Evolutionary conservation across 2,113 vertebrate genomes (phyloP).

Genomic region (Bagarius yarrelli): DNA sequence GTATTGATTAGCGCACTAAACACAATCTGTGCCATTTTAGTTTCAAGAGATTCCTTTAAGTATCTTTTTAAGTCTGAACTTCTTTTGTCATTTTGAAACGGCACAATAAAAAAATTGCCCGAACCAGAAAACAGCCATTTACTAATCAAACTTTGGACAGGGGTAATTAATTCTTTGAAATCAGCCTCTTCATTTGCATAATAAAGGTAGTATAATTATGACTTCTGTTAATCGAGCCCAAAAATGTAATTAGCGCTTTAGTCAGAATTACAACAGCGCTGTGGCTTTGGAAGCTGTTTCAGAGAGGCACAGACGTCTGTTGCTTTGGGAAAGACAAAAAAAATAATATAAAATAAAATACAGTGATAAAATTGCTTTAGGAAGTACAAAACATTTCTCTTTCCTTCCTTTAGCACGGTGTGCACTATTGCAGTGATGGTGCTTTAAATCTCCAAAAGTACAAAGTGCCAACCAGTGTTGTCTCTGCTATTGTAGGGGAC

Average conservation of each 20-base stretch:
- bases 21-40: slow-evolving; percentile 34
- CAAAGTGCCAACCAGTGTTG: slow-evolving; percentile 61
- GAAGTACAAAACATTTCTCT: slow-evolving; percentile 59
- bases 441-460: slow-evolving; percentile 71
- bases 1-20: slow-evolving; percentile 42
- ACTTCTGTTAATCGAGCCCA: slow-evolving; percentile 73
- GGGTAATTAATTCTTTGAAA: slow-evolving; percentile 77
- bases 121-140: slow-evolving; percentile 70
- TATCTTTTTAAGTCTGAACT: slow-evolving; percentile 35
- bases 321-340: slow-evolving; percentile 59
- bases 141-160: slow-evolving; percentile 75
- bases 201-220: slow-evolving; percentile 78
- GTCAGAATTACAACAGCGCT: slow-evolving; percentile 68
- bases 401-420: slow-evolving; percentile 53
- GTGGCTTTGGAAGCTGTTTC: slow-evolving; percentile 62
- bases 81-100: slow-evolving; percentile 48
- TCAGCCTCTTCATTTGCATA: slow-evolving; percentile 76
- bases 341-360: no score
- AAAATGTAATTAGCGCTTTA: slow-evolving; percentile 77
- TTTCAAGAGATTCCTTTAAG: slow-evolving; percentile 22
- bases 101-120: slow-evolving; percentile 59
- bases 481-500: slow-evolving; percentile 47
- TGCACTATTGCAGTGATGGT: slow-evolving; percentile 57
- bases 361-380: slow-evolving; percentile 57
- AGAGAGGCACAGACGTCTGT: slow-evolving; percentile 60